phyloP scores from a whole-genome alignment of 2,113 vertebrate genomes.

The Ia io region DNA sequence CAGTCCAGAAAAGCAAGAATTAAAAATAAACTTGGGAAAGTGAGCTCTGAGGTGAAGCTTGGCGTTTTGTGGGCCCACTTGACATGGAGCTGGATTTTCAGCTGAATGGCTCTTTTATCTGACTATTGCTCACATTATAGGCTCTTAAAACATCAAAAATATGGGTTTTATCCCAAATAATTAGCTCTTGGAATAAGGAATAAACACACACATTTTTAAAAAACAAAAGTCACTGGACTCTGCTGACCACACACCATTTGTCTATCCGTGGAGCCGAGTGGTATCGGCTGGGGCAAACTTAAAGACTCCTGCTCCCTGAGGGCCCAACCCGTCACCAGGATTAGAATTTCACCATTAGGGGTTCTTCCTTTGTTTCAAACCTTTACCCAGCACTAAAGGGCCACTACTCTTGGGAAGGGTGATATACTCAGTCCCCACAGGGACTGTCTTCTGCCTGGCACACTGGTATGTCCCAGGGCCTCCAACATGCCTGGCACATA shows the following conservation, averaged over 20 bases:
- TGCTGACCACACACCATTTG: background rate
- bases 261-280: too few species aligned
- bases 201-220: background rate
- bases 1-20: conserved; percentile 69
- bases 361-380: background rate
- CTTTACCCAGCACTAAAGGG: background rate
- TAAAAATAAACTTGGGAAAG: conserved; percentile 63
- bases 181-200: conserved; percentile 24
- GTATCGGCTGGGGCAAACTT: background rate
- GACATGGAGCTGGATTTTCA: background rate
- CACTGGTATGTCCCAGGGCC: background rate
- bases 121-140: background rate
- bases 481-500: background rate
- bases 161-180: background rate
- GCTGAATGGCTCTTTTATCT: conserved; percentile 11
- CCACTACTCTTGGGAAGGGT: background rate
- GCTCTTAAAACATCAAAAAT: background rate
- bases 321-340: background rate
- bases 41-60: conserved; percentile 48
- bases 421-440: background rate
- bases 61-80: background rate
- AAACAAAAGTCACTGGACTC: background rate
- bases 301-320: background rate
- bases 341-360: background rate
- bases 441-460: too few species aligned